Base-by-base conservation (phyloP, 2,888 invertebrate species). In the Ochropleura plecta region DNA sequence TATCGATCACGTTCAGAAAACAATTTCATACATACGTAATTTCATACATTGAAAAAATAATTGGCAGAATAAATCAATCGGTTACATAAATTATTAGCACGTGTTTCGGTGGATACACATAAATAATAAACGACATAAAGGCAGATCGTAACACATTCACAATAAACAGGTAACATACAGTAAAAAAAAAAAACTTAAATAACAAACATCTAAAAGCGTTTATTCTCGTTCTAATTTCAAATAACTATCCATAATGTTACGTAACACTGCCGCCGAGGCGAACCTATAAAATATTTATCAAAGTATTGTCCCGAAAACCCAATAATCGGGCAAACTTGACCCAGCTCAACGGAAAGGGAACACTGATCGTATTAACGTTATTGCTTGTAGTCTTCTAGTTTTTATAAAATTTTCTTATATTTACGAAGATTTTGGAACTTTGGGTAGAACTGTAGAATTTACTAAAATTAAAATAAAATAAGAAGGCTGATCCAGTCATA, bases 241-340 rank as follows among this genome's bases (percentile, higher is more conserved):
- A 59, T 48, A 65, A 70, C 18, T 49, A 46, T 55, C 30, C n/a
- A 62, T 40, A 30, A 44, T 12, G 42, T 78, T 64, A 59, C 63
- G 63, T 73, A 48, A 79, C n/a, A 68, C 14, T 20, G 55, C 40
- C 49, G 9, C 18, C 46, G 51, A 67, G 60, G 70, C 20, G n/a
- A 48, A n/a, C 48, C 70, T 51, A 84, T 86, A 82, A 80, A 82
- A 86, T 83, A 85, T 85, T 85, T 78, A 83, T 76, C 46, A 63
- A 44, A 49, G 40, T 40, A 75, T 74, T 62, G 82, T 73, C 69
- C 74, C 75, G 44, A 78, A 82, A 79, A 78, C 55, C 72, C 76
- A 81, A 75, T 81, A 81, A 79, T 55, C 67, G 70, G 59, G 30
- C 68, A 64, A 73, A 83, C 86, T 79, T 86, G 79, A 83, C 82